These are phyloP conservation scores for Drosophila siamana DNA, from an alignment of 2,888 invertebrate species.

Conservation along the genomic window DNA sequence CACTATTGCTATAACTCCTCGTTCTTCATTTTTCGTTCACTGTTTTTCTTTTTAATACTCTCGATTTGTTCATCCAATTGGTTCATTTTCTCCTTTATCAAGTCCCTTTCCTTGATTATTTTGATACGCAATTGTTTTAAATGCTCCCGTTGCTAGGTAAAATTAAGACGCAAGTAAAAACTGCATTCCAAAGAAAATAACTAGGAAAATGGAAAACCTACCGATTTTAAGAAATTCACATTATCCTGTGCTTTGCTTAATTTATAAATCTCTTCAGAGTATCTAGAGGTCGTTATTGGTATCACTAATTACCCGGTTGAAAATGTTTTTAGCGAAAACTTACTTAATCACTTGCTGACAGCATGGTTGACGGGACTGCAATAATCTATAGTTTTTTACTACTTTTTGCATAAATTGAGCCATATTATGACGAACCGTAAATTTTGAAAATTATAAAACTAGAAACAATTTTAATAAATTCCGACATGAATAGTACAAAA, in stretches of 20 bases:
- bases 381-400: slow-evolving; percentile 11
- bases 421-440: slow-evolving; percentile 27
- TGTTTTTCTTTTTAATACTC: slow-evolving; percentile 34
- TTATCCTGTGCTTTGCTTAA: slow-evolving; percentile 62
- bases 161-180: neutral
- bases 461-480: neutral
- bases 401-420: slow-evolving; percentile 16
- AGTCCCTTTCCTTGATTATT: slow-evolving; percentile 40
- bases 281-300: slow-evolving; percentile 16
- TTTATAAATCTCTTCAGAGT: slow-evolving; percentile 32
- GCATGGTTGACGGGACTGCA: slow-evolving; percentile 25
- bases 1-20: neutral
- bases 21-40: slow-evolving; percentile 2
- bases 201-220: neutral
- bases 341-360: slow-evolving; percentile 38
- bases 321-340: slow-evolving; percentile 10
- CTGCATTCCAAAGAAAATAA: neutral
- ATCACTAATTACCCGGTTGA: neutral
- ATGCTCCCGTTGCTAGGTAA: slow-evolving; percentile 54
- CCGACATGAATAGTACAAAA: neutral
- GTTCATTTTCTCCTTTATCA: slow-evolving; percentile 29
- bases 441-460: slow-evolving; percentile 35
- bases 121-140: slow-evolving; percentile 45
- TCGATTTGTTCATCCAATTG: slow-evolving; percentile 41
- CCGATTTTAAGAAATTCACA: slow-evolving; percentile 53